Conservation (phyloP, 2,113 vertebrate species). For the Aptenodytes patagonicus region DNA sequence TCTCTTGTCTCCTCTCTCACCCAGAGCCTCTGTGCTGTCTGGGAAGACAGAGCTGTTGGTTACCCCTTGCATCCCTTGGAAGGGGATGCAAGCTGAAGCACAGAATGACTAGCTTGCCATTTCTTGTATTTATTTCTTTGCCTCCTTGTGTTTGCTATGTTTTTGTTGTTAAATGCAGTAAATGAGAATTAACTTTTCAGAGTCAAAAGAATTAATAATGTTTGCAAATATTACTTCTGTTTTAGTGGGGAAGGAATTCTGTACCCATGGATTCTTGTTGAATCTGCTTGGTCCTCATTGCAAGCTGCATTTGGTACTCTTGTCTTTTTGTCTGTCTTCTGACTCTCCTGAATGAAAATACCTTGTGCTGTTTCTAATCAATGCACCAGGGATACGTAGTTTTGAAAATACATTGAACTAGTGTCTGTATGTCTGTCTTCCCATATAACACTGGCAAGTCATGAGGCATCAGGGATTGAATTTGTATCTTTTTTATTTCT, state of each 20-base stretch:
- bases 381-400: neutral
- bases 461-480: neutral
- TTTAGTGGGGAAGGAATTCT: neutral
- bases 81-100: neutral
- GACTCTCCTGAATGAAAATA: neutral
- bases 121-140: neutral
- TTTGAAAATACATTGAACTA: neutral
- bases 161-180: neutral
- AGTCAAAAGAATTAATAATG: neutral
- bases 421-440: neutral
- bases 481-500: neutral
- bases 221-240: neutral
- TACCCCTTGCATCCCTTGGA: neutral
- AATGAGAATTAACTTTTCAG: neutral
- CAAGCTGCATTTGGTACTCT: neutral
- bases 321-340: neutral
- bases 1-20: neutral
- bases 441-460: neutral
- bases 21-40: neutral
- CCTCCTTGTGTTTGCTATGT: neutral
- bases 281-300: neutral
- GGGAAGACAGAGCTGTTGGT: neutral
- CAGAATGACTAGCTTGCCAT: neutral
- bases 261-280: neutral
- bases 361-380: neutral